Conservation (phyloP, 1,140 invertebrate species). For the Drosophila parvula region DNA sequence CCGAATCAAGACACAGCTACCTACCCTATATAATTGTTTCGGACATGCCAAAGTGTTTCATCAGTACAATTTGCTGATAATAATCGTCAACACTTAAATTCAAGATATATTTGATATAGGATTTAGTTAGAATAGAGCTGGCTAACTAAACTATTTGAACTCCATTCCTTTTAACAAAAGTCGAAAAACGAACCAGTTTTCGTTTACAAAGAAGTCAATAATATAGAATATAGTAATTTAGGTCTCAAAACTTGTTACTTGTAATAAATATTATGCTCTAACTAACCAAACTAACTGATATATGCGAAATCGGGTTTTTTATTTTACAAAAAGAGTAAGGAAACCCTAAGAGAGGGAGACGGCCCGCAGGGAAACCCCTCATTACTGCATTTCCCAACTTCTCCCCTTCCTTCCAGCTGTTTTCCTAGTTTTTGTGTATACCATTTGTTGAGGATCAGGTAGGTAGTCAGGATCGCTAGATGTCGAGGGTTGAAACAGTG, state of each 20-base stretch:
- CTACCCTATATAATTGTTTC: too few species aligned
- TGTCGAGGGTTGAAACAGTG: constrained; percentile 56
- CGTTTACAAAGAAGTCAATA: too few species aligned
- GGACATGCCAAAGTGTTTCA: too few species aligned
- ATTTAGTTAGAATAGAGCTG: too few species aligned
- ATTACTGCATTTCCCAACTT: constrained; percentile 29
- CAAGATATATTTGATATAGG: too few species aligned
- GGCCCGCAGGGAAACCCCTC: constrained; percentile 49
- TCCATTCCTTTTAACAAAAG: too few species aligned
- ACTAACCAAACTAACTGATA: not conserved
- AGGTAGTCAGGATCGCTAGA: constrained; percentile 37
- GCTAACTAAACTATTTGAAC: too few species aligned
- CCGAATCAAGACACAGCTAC: too few species aligned
- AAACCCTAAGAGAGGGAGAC: constrained; percentile 3
- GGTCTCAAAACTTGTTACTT: not conserved
- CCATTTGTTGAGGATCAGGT: constrained; percentile 51
- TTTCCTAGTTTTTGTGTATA: constrained; percentile 32
- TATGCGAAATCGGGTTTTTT: constrained; percentile 9
- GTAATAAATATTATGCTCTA: not conserved
- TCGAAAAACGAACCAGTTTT: too few species aligned
- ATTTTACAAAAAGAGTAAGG: not conserved
- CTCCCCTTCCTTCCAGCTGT: constrained; percentile 20
- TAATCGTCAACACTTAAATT: too few species aligned
- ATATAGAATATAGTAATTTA: too few species aligned
- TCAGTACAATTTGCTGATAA: too few species aligned